These are phyloP conservation scores for Glossophaga mutica DNA, from an alignment of 2,797 vertebrate species.

Conservation along the genomic window DNA sequence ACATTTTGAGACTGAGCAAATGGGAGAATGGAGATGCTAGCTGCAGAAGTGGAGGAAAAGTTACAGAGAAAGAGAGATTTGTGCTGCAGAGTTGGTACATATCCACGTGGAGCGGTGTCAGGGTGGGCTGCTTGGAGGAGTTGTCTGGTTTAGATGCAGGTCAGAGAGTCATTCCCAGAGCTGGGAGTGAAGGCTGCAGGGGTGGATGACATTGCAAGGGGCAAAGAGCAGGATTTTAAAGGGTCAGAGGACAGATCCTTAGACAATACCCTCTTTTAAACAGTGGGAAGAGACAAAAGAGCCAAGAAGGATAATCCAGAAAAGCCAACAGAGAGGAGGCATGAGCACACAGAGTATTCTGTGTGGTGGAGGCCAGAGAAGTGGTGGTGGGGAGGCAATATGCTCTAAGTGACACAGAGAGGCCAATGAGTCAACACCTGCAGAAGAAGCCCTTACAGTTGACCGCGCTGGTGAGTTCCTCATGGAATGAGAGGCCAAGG, in stretches of 20 bases:
- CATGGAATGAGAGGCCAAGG: neutral
- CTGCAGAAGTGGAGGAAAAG: rapidly evolving
- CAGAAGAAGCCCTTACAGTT: rapidly evolving
- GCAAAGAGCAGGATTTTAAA: neutral
- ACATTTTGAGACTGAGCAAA: neutral
- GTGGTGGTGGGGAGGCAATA: rapidly evolving
- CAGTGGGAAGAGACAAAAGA: neutral
- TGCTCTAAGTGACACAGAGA: too few relatives aligned
- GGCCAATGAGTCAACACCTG: rapidly evolving
- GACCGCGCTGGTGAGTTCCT: neutral
- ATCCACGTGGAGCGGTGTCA: rapidly evolving
- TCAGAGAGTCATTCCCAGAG: neutral
- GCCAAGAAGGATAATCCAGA: neutral
- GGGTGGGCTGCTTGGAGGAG: neutral
- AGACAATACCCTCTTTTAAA: neutral
- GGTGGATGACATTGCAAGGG: rapidly evolving
- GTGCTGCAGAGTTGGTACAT: neutral
- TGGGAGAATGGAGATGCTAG: neutral
- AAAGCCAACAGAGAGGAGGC: neutral
- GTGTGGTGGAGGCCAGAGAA: rapidly evolving
- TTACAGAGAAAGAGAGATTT: neutral
- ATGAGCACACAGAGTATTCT: rapidly evolving
- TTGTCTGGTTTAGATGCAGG: neutral
- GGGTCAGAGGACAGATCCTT: neutral
- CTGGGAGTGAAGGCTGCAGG: rapidly evolving